phyloP scores from a whole-genome alignment of 2,888 invertebrate genomes.

The Mesochorus sp. region DNA sequence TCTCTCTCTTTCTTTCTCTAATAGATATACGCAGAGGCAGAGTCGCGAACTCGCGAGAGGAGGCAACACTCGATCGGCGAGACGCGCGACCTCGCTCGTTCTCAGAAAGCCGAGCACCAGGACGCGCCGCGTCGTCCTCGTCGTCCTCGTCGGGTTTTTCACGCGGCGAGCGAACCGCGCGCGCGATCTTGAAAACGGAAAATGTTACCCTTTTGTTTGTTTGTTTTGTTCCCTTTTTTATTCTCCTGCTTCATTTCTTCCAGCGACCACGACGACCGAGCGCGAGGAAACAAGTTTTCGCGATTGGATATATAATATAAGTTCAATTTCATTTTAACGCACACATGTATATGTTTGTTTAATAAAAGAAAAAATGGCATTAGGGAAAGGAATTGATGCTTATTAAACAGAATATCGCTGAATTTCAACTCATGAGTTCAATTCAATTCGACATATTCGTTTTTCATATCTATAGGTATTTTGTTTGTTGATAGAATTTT shows the following conservation, averaged over 20 bases:
- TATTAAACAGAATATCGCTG: too few species aligned
- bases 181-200: conserved; percentile 55
- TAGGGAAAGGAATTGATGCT: too few species aligned
- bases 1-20: conserved; percentile 48
- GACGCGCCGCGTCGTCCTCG: conserved; percentile 60
- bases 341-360: neutral
- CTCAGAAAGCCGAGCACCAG: conserved; percentile 61
- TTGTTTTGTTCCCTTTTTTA: neutral
- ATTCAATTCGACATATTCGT: too few species aligned
- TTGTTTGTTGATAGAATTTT: too few species aligned
- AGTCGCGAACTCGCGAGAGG: conserved; percentile 41
- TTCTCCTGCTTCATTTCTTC: conserved; percentile 17
- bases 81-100: conserved; percentile 78
- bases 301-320: neutral
- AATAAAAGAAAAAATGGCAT: too few species aligned
- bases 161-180: neutral
- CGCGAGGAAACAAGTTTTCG: conserved; percentile 9
- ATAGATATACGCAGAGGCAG: conserved; percentile 29
- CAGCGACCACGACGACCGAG: neutral
- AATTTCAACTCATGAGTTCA: too few species aligned
- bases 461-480: too few species aligned
- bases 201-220: conserved; percentile 24
- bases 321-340: conserved; percentile 1
- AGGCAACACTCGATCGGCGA: conserved; percentile 67
- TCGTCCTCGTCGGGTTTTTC: conserved; percentile 56